Percentiles rank a stretch among this genome's conserved stretches.
These are phyloP conservation scores for Petrocephalus schoutedeni DNA, from an alignment of 2,797 vertebrate species.

Conservation along the genomic window DNA sequence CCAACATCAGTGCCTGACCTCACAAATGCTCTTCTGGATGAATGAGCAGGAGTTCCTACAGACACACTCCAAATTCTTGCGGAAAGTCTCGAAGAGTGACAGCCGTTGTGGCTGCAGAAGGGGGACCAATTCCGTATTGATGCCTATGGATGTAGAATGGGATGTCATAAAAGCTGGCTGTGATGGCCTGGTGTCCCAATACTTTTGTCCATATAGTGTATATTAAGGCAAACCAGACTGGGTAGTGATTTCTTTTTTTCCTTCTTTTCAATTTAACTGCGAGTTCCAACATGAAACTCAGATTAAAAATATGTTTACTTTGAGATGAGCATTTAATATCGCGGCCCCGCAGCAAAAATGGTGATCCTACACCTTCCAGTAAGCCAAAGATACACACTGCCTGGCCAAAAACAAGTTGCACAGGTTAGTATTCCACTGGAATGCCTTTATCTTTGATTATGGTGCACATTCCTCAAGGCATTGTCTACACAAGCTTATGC, in stretches of 20 bases:
- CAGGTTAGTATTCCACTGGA: too few relatives aligned
- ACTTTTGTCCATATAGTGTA: neutral
- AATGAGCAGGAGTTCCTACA: too few relatives aligned
- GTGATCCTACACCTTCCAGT: neutral
- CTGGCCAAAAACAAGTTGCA: too few relatives aligned
- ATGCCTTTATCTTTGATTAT: too few relatives aligned
- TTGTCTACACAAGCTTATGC: too few relatives aligned
- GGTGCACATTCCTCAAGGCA: too few relatives aligned
- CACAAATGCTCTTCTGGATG: too few relatives aligned
- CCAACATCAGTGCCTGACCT: too few relatives aligned
- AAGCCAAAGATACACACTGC: neutral
- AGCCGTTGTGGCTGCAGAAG: too few relatives aligned
- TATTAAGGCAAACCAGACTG: neutral
- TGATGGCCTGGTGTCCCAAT: neutral
- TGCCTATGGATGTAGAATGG: neutral
- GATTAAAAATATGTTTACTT: neutral
- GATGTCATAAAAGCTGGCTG: neutral
- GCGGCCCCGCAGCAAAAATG: neutral
- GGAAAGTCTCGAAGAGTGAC: neutral
- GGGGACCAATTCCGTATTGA: too few relatives aligned
- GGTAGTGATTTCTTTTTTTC: neutral
- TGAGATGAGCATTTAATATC: neutral
- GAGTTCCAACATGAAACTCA: neutral
- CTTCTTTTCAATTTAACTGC: neutral
- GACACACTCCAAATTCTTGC: neutral